Base-by-base conservation (phyloP, 2,888 invertebrate species). In the Scaptomyza polygonia region DNA sequence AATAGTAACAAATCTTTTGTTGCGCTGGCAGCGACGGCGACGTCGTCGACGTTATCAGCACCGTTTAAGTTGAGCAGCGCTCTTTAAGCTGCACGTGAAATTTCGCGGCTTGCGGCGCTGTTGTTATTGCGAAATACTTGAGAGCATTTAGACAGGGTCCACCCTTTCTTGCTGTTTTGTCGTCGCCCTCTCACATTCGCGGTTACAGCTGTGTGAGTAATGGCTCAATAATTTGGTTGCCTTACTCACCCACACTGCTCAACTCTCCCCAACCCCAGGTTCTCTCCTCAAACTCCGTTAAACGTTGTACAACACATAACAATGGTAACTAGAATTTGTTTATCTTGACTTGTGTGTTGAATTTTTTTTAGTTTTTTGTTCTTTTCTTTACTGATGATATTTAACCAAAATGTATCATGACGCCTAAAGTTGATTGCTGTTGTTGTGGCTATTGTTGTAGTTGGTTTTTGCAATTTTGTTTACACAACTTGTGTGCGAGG, bases 391-490 rank as follows among this genome's bases (percentile, higher is more conserved):
- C 71, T 83, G 78, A 80, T 83, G 78, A 80, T 81, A 75, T 81
- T 86, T 84, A 80, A 81, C 85, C 87, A 74, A 81, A 81, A 81
- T 74, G 85, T 81, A 86, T 86, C 78, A 80, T 77, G 81, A 86
- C 72, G 81, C 85, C 74, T 74, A 84, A 86, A 81, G 78, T 86
- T 80, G 67, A 67, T 74, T 77, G 72, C 67, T 69, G 57, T 54
- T 72, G 48, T 52, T 63, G 52, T 8, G 59, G 48, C 39, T 61
- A 40, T 51, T 62, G 39, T 63, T 72, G 45, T 66, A 14, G 44
- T 44, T 29, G 45, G 63, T 32, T 65, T 67, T 63, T 67, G 57
- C 83, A 79, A 56, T 83, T 83, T 86, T 80, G 80, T 80, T 80
- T 80, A 80, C 70, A 83, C 83, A 83, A 80, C 47, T 86, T 86